Percentiles rank a stretch among this genome's conserved stretches.
Evolutionary conservation across 2,888 invertebrate genomes (phyloP).

Genomic region (Chelonus formosanus): DNA sequence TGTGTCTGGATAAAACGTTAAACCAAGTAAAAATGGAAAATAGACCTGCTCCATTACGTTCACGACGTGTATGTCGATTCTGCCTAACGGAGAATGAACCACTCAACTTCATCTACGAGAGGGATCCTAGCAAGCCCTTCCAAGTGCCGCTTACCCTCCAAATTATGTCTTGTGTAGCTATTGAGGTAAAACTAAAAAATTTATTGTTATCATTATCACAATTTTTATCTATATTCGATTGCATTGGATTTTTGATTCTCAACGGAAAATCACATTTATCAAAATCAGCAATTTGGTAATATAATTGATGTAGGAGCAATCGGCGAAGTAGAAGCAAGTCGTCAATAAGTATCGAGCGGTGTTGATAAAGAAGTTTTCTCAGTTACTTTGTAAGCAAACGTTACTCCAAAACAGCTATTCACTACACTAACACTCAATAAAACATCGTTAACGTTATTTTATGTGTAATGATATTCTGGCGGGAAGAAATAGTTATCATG

Average conservation of each 20-base stretch:
- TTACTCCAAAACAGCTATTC: not conserved
- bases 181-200: constrained; percentile 72
- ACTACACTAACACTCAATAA: constrained; percentile 15
- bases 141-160: constrained; percentile 75
- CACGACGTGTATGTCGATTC: constrained; percentile 77
- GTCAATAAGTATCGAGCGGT: constrained; percentile 32
- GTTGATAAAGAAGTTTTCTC: constrained; percentile 33
- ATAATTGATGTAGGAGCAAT: constrained; percentile 35
- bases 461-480: too few species aligned
- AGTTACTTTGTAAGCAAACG: constrained; percentile 9
- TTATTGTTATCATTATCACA: not conserved
- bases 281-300: constrained; percentile 19
- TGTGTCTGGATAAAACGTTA: constrained; percentile 34
- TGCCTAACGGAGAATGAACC: constrained; percentile 74
- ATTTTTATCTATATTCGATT: constrained; percentile 8
- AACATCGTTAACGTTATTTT: not conserved
- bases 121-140: constrained; percentile 69
- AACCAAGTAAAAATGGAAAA: constrained; percentile 68
- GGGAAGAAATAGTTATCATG: not conserved
- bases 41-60: constrained; percentile 70
- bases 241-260: constrained; percentile 5
- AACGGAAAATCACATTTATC: constrained; percentile 10
- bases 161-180: constrained; percentile 79
- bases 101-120: constrained; percentile 74
- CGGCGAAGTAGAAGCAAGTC: constrained; percentile 37